Evolutionary conservation across 1,140 invertebrate genomes (phyloP), one percentile per base, ranked within the genome.

Genomic region (Drosophila tristis): DNA sequence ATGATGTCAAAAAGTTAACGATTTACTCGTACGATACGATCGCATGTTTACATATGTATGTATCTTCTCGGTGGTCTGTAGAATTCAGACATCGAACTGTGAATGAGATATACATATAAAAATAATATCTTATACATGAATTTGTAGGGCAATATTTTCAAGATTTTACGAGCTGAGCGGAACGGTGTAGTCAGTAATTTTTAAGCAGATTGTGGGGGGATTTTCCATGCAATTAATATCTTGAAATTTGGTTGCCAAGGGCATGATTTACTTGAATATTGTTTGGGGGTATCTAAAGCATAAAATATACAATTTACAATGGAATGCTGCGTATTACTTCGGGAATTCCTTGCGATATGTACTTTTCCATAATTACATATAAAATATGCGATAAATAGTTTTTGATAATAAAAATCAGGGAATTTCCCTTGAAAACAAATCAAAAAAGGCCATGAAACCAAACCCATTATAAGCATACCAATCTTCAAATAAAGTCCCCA

Each of bases 31-130:
- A 44, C 20, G 25, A 57, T 31, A 26, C 15, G 35, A 54, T 31
- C 31, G 8, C 48, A 43, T 31, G 35, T 49, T 55, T 64, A 48
- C 16, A 54, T n/a, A 67, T 57, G 78, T 78, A 78, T 72, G 78
- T 78, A 78, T 68, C 65, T 75, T 87, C 61, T 49, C 59, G 67
- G 61, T 56, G 57, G 45, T 39, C 58, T 6, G 6, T 59, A 86
- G 65, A 81, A 77, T 86, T 80, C 73, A 63, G 61, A 51, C 73
- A 85, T 77, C 81, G 61, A 77, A 86, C 74, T 74, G 73, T 62
- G 54, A 70, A 56, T 56, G 59, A 35, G 51, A 57, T 50, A 44
- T 60, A 56, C 47, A 61, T 55, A 29, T 16, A 48, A 60, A 25
- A n/a, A 57, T 48, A 44, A 55, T 61, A 47, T 66, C 42, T 64